These are phyloP conservation scores for Enteromius thamalakanensis DNA, from an alignment of 2,797 vertebrate genomes.

Conservation along the genomic window DNA sequence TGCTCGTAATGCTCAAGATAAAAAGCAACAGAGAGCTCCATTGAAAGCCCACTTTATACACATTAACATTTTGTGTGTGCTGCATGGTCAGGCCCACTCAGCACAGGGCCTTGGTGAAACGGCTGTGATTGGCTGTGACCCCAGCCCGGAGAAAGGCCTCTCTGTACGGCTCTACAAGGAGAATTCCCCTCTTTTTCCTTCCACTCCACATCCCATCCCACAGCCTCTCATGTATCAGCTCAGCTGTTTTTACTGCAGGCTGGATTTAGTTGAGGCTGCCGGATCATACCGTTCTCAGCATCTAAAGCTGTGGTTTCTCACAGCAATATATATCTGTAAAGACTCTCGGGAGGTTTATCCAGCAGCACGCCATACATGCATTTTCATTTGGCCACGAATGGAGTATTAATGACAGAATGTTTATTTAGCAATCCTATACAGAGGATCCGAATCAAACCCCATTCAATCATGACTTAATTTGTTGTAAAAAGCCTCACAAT, in stretches of 20 bases:
- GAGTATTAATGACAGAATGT: conserved; percentile 27
- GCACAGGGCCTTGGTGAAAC: conserved; percentile 39
- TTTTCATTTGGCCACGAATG: conserved; percentile 5
- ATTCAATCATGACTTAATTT: conserved; percentile 4
- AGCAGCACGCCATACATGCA: conserved; percentile 35
- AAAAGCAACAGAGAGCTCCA: conserved; percentile 48
- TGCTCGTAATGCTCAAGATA: conserved; percentile 25
- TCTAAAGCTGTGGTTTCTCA: conserved; percentile 32
- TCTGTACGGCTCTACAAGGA: conserved; percentile 48
- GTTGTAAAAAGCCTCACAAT: conserved; percentile 25
- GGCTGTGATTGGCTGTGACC: conserved; percentile 28
- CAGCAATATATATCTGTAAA: conserved; percentile 20
- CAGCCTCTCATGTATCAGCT: conserved; percentile 40
- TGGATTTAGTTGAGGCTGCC: conserved; percentile 29
- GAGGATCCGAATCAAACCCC: background rate
- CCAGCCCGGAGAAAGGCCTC: conserved; percentile 45
- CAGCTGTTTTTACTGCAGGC: conserved; percentile 38
- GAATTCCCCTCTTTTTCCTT: conserved; percentile 53
- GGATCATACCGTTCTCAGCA: conserved; percentile 17
- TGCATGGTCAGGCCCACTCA: conserved; percentile 30
- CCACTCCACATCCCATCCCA: conserved; percentile 31
- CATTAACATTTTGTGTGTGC: conserved; percentile 57
- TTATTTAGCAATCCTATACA: conserved; percentile 22
- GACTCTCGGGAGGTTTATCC: conserved; percentile 10
- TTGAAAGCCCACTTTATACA: conserved; percentile 38